Evolutionary conservation across 2,888 invertebrate genomes (phyloP), one percentile per base, ranked within the genome.

Genomic region (Meiosimyza decipiens): DNA sequence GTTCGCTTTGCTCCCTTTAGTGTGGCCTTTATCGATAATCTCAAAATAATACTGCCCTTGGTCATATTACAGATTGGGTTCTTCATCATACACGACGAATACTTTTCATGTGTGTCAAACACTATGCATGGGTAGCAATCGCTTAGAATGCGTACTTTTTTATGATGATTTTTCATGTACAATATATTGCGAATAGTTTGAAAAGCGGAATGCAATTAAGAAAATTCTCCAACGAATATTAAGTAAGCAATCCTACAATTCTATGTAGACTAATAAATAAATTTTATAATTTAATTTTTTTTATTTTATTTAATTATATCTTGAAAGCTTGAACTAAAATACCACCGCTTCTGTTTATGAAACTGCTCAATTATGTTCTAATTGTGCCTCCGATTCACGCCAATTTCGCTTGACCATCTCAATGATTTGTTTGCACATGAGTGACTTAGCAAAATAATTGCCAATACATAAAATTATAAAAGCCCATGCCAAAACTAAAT

Each of bases 401-500:
- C 96, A 96, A 76, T 94, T 95, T 79, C 93, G 93, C 82, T 94
- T 92, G 13, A 95, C 89, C 86, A 92, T 92, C 84, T 96, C 96
- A 2, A 95, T 91, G 79, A 96, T 91, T 88, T 92, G 92, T 71
- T 88, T 90, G 91, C 94, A 96, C 87, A 93, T 91, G 65, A 89
- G 90, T 1, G 95, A 94, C 81, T 93, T 92, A 52, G 92, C 91
- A 71, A 95, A 92, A 81, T 93, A 94, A 83, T 94, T 93, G 67
- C 92, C 86, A 28, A 91, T 89, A 83, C 95, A 95, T 6, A 91
- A 83, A 7, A 93, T 84, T 71, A 97, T 94, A 83, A 98, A 97
- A 33, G 91, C 78, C 96, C 97, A 98, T 0, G 97, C 93, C 11
- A 96, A 82, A 66, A 93, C 90, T 54, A 98, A 87, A 80, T 94